Evolutionary conservation across 2,888 invertebrate species (phyloP).

Genomic region (Artemia sinica): DNA sequence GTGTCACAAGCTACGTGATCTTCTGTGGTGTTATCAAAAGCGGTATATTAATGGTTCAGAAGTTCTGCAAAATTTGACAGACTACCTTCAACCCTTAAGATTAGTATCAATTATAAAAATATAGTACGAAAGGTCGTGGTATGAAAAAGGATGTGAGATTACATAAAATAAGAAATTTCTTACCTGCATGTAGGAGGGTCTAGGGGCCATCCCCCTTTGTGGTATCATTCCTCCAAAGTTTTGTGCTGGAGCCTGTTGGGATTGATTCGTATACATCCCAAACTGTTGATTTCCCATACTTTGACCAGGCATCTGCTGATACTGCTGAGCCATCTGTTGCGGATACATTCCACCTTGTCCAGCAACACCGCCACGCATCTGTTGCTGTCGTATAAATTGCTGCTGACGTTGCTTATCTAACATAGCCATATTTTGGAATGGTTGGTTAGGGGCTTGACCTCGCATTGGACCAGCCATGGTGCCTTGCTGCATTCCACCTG

Average conservation of each 20-base stretch:
- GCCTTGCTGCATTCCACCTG: constrained; percentile 6
- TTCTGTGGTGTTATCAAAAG: too few species aligned
- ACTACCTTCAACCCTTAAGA: too few species aligned
- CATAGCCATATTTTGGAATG: constrained; percentile 21
- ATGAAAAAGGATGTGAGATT: too few species aligned
- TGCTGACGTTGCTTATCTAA: constrained; percentile 19
- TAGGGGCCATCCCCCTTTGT: constrained; percentile 22
- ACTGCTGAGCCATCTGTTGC: constrained; percentile 7
- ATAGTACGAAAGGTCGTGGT: too few species aligned
- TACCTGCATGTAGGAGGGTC: constrained; percentile 21
- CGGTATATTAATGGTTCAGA: too few species aligned
- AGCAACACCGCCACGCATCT: constrained; percentile 1
- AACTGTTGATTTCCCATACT: constrained; percentile 30
- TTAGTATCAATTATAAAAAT: too few species aligned
- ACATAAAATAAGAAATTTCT: background rate
- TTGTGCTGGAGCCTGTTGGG: background rate
- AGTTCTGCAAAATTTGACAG: too few species aligned
- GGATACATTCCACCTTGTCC: background rate
- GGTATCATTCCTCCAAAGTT: constrained; percentile 18
- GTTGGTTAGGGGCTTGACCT: constrained; percentile 25
- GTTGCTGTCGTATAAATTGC: constrained; percentile 31
- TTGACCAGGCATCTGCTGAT: background rate
- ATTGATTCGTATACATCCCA: constrained; percentile 22
- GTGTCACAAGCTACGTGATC: too few species aligned
- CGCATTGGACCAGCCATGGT: constrained; percentile 31